Base-by-base conservation (phyloP, 2,113 vertebrate species). In the Holacanthus passer region DNA sequence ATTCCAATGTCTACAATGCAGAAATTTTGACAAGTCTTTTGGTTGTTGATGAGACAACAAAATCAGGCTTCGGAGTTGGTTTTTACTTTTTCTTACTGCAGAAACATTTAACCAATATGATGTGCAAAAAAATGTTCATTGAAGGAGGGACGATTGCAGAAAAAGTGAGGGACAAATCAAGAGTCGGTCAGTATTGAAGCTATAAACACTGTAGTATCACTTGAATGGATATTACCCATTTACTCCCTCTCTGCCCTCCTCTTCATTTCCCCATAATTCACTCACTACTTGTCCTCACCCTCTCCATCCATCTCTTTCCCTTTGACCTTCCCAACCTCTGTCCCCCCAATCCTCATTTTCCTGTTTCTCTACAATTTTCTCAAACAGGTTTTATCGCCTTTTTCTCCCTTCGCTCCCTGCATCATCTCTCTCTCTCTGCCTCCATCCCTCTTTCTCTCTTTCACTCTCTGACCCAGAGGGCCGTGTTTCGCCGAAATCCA, bases 401-500 rank as follows among this genome's bases (percentile, higher is more conserved):
- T 67, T 70, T 69, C 50, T 82, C 45, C 52, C 71, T 59, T 70
- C 24, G 1, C 69, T 83, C 47, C 10, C 55, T 39, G 63, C 80
- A 79, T 80, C 84, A 60, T 65, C 68, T 47, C 60, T 72, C 20
- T 62, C 62, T 37, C 76, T 5, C 39, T 73, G 47, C 67, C 62
- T 80, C 52, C 81, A 53, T 73, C 53, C 35, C 71, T 73, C 43
- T 31, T 47, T 76, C 73, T 83, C 67, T 81, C 66, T 81, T 31
- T 74, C 69, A 32, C 83, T 76, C 74, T 73, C 87, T 91, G 87
- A 92, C 91, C 92, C 92, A 88, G 82, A 89, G 90, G 91, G 89
- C 83, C 71, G 53, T 82, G 90, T 91, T 89, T 84, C 62, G 76
- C 84, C 56, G 72, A 92, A 92, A 94, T 93, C 91, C 91, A 94